These are phyloP conservation scores for Phalloptychus januarius DNA, from an alignment of 2,797 vertebrate species.

Conservation along the genomic window DNA sequence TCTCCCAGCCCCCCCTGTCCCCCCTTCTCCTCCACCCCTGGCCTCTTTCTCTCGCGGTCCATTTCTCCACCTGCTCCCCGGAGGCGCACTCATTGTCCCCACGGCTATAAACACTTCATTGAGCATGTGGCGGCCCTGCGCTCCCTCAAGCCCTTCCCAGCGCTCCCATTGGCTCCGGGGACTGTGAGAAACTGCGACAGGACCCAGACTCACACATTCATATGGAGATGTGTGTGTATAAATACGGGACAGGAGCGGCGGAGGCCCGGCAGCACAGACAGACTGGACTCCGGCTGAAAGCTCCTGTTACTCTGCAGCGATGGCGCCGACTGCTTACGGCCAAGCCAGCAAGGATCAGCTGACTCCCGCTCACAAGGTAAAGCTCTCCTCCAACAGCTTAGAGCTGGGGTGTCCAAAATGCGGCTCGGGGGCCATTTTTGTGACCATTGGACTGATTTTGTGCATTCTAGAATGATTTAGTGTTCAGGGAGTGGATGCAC, in stretches of 20 bases:
- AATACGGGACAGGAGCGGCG: constrained; percentile 76
- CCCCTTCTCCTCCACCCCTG: constrained; percentile 33
- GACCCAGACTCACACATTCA: constrained; percentile 89
- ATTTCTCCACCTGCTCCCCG: constrained; percentile 83
- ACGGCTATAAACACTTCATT: constrained; percentile 81
- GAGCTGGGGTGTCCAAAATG: too few species aligned
- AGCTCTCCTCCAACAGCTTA: constrained; percentile 12
- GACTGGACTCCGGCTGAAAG: constrained; percentile 58
- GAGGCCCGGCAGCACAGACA: constrained; percentile 62
- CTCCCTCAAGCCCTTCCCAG: constrained; percentile 78
- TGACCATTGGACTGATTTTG: too few species aligned
- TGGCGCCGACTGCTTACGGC: constrained; percentile 81
- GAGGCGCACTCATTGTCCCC: constrained; percentile 79
- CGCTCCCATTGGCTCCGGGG: constrained; percentile 84
- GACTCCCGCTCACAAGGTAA: constrained; percentile 81
- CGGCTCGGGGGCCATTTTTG: too few species aligned
- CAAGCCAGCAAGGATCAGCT: constrained; percentile 71
- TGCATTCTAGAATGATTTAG: too few species aligned
- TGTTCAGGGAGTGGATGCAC: too few species aligned
- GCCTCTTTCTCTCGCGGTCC: constrained; percentile 66
- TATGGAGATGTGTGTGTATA: constrained; percentile 86
- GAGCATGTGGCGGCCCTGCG: constrained; percentile 81
- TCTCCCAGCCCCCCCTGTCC: constrained; percentile 36
- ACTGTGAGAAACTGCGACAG: constrained; percentile 93
- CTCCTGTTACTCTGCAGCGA: constrained; percentile 60